Conservation (phyloP, 2,797 vertebrate genomes). For the Furcifer pardalis region DNA sequence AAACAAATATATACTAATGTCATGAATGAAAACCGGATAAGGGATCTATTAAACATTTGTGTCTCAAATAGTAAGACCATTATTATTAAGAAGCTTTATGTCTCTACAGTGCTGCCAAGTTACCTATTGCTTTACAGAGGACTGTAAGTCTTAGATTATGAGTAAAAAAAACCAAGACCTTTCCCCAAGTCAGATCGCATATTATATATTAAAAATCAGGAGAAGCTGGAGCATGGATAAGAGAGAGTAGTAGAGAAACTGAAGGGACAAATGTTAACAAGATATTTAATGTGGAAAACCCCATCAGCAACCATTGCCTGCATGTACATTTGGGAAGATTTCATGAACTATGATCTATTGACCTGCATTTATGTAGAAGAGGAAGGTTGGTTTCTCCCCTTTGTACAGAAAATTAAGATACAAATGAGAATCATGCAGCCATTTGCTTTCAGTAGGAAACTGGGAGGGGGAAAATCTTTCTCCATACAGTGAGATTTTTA, state of each 20-base stretch:
- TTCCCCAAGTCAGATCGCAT: background rate
- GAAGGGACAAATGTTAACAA: background rate
- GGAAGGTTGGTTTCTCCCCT: no score
- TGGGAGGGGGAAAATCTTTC: no score
- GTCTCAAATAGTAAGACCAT: background rate
- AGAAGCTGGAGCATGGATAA: background rate
- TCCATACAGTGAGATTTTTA: no score
- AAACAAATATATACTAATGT: background rate
- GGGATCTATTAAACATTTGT: background rate
- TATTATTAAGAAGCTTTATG: background rate
- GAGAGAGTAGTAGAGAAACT: background rate
- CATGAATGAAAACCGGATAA: no score
- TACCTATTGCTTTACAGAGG: background rate
- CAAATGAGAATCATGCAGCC: no score
- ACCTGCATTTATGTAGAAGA: background rate
- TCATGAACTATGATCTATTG: background rate
- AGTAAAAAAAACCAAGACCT: background rate
- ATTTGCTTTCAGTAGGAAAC: no score
- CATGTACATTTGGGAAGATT: background rate
- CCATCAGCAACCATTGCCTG: background rate
- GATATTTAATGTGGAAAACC: background rate
- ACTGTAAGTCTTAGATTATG: no score
- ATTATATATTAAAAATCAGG: background rate
- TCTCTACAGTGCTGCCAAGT: background rate
- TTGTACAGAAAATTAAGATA: no score